phyloP scores from a whole-genome alignment of 1,140 invertebrate species.

The Drosophila oshimai region DNA sequence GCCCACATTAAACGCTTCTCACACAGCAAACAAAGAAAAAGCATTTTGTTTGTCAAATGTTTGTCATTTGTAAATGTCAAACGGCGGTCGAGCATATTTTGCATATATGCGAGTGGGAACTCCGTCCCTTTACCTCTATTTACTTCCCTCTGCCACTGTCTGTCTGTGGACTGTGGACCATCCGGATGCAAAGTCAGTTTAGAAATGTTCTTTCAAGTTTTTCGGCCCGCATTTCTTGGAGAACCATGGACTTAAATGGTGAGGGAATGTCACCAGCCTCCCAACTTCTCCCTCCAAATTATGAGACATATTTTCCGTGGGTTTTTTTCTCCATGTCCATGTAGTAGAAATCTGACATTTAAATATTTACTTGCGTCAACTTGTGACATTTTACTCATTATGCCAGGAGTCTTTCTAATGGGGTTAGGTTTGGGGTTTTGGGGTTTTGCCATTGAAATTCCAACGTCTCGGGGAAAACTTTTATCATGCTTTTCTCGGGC shows the following conservation, averaged over 20 bases:
- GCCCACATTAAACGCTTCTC: slow-evolving; percentile 59
- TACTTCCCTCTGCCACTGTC: background rate
- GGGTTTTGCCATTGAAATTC: slow-evolving; percentile 12
- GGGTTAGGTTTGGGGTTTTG: background rate
- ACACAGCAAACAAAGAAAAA: slow-evolving; percentile 30
- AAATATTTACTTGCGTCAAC: slow-evolving; percentile 82
- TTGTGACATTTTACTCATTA: slow-evolving; percentile 82
- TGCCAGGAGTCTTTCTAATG: slow-evolving; percentile 22
- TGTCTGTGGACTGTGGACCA: slow-evolving; percentile 2
- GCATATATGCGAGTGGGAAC: slow-evolving; percentile 27
- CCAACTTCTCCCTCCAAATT: slow-evolving; percentile 40
- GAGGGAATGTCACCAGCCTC: slow-evolving; percentile 30
- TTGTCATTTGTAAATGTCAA: slow-evolving; percentile 82
- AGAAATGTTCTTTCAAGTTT: slow-evolving; percentile 58
- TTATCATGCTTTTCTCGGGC: slow-evolving; percentile 30
- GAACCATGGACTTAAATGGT: background rate
- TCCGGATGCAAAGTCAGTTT: slow-evolving; percentile 35
- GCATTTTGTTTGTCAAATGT: slow-evolving; percentile 80
- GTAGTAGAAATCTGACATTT: slow-evolving; percentile 81
- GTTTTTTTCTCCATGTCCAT: slow-evolving; percentile 17
- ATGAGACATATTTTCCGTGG: slow-evolving; percentile 71
- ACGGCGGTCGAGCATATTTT: slow-evolving; percentile 80
- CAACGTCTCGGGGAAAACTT: slow-evolving; percentile 35
- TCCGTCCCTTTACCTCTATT: background rate
- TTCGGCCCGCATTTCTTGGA: slow-evolving; percentile 57